phyloP scores from a whole-genome alignment of 2,113 vertebrate species.

The Cacatua alba region DNA sequence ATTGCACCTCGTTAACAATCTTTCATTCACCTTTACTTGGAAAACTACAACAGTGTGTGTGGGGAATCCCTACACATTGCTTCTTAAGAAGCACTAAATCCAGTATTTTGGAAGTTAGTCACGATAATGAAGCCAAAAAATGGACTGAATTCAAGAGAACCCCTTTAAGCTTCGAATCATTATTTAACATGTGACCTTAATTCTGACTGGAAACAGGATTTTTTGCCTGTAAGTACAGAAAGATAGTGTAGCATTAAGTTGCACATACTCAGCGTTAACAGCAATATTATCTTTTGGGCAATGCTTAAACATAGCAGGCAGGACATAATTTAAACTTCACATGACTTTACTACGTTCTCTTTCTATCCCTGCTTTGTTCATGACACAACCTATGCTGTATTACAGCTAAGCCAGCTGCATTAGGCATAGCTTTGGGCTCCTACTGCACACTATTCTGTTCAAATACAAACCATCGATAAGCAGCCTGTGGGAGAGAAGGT shows the following conservation, averaged over 20 bases:
- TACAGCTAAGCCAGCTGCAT: background rate
- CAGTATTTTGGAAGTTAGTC: background rate
- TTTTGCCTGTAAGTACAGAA: background rate
- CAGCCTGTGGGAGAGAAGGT: fast-evolving
- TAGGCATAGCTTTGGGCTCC: fast-evolving
- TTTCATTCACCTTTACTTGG: background rate
- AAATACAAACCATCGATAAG: fast-evolving
- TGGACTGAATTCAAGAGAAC: background rate
- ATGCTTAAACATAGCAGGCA: background rate
- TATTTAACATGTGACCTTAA: background rate
- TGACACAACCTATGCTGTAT: background rate
- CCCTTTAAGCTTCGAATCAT: background rate
- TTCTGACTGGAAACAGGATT: background rate
- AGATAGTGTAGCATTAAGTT: background rate
- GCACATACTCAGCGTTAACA: background rate
- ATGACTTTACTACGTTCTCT: background rate
- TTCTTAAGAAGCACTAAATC: background rate
- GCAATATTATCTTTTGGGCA: background rate
- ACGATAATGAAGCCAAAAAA: background rate
- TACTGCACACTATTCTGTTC: fast-evolving
- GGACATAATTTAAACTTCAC: background rate
- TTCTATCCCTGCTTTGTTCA: background rate
- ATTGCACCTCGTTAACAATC: background rate
- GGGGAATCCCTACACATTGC: background rate
- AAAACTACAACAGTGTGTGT: fast-evolving